Evolutionary conservation across 2,888 invertebrate genomes (phyloP).

Genomic region (Stenchaetothrips biformis): DNA sequence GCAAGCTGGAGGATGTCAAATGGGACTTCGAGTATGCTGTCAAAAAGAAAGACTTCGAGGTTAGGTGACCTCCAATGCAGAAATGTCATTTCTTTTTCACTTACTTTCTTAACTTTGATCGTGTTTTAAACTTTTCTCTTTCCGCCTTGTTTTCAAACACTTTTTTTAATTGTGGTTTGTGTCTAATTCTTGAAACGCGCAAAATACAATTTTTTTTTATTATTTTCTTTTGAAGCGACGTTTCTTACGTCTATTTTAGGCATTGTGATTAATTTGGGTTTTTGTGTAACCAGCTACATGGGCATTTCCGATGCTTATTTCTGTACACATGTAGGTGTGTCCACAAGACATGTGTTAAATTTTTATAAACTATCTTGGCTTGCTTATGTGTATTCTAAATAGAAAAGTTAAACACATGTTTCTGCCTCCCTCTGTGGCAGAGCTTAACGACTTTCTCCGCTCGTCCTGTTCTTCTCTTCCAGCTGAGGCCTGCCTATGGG

Average conservation of each 20-base stretch:
- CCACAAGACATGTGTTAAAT: not conserved
- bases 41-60: slow-evolving; percentile 98
- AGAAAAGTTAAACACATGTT: not conserved
- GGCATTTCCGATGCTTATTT: slow-evolving; percentile 21
- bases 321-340: not conserved
- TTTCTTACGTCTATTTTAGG: slow-evolving; percentile 28
- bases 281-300: slow-evolving; percentile 5
- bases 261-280: slow-evolving; percentile 31
- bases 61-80: slow-evolving; percentile 47
- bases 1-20: slow-evolving; percentile 85
- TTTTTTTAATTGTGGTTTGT: slow-evolving; percentile 29
- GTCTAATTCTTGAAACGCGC: slow-evolving; percentile 31
- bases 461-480: slow-evolving; percentile 12
- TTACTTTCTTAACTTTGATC: slow-evolving; percentile 32
- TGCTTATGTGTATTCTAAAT: slow-evolving; percentile 19
- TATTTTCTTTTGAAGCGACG: slow-evolving; percentile 31
- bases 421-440: not conserved
- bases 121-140: slow-evolving; percentile 35
- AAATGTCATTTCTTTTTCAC: slow-evolving; percentile 36
- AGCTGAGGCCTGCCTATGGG: slow-evolving; percentile 5
- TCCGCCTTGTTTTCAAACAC: slow-evolving; percentile 28
- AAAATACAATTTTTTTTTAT: slow-evolving; percentile 33
- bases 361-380: not conserved
- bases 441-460: slow-evolving; percentile 6
- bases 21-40: slow-evolving; percentile 98